phyloP scores from a whole-genome alignment of 2,797 vertebrate genomes.

The Sphaeramia orbicularis region DNA sequence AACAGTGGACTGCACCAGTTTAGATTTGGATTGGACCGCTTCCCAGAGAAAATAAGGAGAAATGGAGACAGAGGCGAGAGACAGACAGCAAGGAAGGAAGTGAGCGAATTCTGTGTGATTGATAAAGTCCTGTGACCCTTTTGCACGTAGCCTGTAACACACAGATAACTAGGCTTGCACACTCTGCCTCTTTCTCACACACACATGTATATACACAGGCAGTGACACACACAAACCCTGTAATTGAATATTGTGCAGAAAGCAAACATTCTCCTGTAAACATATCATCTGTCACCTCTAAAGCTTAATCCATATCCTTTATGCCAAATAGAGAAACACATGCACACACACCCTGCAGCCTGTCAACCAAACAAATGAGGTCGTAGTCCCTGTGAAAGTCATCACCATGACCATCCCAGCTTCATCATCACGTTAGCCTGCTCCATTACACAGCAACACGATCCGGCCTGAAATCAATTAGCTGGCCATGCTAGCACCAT shows the following conservation, averaged over 20 bases:
- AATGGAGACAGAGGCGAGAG: conserved; percentile 31
- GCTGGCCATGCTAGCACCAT: conserved; percentile 65
- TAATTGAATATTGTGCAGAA: conserved; percentile 77
- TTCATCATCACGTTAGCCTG: conserved; percentile 83
- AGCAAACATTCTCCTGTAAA: conserved; percentile 80
- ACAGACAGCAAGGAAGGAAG: conserved; percentile 46
- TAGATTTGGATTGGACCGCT: conserved; percentile 74
- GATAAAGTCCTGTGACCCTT: conserved; percentile 65
- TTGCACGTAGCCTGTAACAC: conserved; percentile 53
- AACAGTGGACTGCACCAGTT: conserved; percentile 75
- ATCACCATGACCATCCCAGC: conserved; percentile 82
- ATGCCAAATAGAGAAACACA: conserved; percentile 62
- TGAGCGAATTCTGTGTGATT: conserved; percentile 59
- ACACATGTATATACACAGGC: conserved; percentile 43
- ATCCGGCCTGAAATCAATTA: conserved; percentile 85
- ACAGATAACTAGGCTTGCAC: conserved; percentile 32
- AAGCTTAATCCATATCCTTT: conserved; percentile 74
- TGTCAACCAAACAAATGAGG: conserved; percentile 80
- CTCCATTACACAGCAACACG: conserved; percentile 84
- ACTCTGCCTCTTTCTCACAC: conserved; percentile 36
- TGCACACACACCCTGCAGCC: conserved; percentile 54
- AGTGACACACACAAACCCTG: conserved; percentile 64
- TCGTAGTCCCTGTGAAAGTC: conserved; percentile 81
- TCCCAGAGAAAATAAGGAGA: conserved; percentile 55
- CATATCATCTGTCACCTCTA: conserved; percentile 80